These are phyloP conservation scores for Garrulus glandarius DNA, from an alignment of 2,797 vertebrate species.

Conservation along the genomic window DNA sequence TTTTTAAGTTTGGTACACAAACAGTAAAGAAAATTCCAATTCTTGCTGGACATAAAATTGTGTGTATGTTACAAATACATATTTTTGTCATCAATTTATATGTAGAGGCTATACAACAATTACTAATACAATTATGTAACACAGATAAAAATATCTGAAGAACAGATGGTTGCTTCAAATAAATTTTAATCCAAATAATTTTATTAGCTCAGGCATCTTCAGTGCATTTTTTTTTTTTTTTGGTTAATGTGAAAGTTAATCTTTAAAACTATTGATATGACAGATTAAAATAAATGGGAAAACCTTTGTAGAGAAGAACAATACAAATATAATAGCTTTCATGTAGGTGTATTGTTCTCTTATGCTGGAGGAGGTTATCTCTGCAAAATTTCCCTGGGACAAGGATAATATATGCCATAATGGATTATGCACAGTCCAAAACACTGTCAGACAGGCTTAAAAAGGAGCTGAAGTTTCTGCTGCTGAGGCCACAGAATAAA, in stretches of 20 bases:
- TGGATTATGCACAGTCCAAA: conserved; percentile 57
- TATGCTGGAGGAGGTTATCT: conserved; percentile 67
- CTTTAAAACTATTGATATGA: not conserved
- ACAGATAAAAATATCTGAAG: not conserved
- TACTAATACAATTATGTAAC: not conserved
- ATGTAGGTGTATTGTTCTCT: not conserved
- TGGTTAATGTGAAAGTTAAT: not conserved
- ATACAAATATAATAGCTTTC: not conserved
- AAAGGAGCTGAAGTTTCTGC: conserved; percentile 64
- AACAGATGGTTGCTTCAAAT: not conserved
- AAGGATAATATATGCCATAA: conserved; percentile 54
- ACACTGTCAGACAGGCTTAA: conserved; percentile 47
- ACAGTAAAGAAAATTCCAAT: not conserved
- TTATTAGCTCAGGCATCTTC: not conserved
- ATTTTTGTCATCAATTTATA: not conserved
- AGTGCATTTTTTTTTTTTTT: not conserved
- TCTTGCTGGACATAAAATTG: not conserved
- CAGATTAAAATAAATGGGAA: not conserved
- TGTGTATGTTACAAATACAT: not conserved
- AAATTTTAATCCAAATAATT: not conserved
- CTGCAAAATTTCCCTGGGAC: conserved; percentile 64
- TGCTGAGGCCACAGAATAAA: conserved; percentile 54
- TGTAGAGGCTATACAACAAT: not conserved
- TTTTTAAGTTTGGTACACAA: not conserved
- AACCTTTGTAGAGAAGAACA: not conserved